These are phyloP conservation scores for Nyctereutes procyonoides DNA, from an alignment of 2,113 vertebrate genomes.

Conservation along the genomic window DNA sequence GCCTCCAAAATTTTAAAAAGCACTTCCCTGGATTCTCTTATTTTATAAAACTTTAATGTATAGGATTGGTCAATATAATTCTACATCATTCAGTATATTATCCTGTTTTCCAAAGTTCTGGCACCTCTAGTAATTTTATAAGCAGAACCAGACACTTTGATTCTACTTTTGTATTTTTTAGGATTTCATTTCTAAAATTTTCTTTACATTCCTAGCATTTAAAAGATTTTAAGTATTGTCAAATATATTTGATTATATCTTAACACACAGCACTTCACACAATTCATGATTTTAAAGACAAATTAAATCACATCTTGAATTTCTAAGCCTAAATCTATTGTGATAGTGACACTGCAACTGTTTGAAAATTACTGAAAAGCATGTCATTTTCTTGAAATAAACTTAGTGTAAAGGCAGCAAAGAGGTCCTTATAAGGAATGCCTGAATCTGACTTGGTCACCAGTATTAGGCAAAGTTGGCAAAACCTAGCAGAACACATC, in stretches of 20 bases:
- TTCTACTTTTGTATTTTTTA: neutral
- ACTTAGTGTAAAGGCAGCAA: constrained; percentile 85
- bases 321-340: constrained; percentile 28
- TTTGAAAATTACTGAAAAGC: constrained; percentile 34
- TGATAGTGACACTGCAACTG: neutral
- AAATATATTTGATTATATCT: constrained; percentile 24
- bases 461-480: constrained; percentile 86
- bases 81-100: neutral
- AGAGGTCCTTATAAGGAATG: constrained; percentile 92
- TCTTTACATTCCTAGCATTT: neutral
- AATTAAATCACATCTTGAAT: constrained; percentile 33
- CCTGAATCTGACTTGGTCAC: constrained; percentile 85
- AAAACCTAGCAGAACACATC: constrained; percentile 89
- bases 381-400: constrained; percentile 74
- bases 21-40: neutral
- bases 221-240: neutral
- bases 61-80: neutral
- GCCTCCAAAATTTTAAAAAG: neutral
- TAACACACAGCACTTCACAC: constrained; percentile 3
- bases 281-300: constrained; percentile 55
- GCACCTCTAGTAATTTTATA: constrained; percentile 21
- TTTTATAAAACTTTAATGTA: constrained; percentile 44
- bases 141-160: neutral
- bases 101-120: neutral
- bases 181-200: neutral